Evolutionary conservation across 2,888 invertebrate genomes (phyloP).

Genomic region (Folsomia candida): DNA sequence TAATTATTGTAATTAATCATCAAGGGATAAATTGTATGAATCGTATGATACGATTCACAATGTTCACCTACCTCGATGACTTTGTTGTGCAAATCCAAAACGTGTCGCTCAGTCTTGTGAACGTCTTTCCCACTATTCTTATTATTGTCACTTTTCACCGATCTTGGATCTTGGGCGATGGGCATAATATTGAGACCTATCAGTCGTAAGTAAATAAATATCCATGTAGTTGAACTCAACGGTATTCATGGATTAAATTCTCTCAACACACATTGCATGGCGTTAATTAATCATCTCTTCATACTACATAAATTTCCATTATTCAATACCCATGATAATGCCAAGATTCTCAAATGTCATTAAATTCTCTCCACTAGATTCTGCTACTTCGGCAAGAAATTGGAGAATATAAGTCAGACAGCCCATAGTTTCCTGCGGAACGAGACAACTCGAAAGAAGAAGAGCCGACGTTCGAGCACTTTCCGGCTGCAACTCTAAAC

Average conservation of each 20-base stretch:
- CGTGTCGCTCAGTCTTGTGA: slow-evolving; percentile 58
- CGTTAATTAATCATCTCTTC: no score
- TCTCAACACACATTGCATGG: no score
- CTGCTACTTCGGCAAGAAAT: slow-evolving; percentile 69
- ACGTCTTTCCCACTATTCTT: slow-evolving; percentile 51
- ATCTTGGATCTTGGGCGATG: slow-evolving; percentile 57
- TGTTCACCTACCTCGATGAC: slow-evolving; percentile 67
- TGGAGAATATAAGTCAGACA: slow-evolving; percentile 72
- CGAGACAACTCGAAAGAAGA: slow-evolving; percentile 65
- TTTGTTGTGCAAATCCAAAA: slow-evolving; percentile 68
- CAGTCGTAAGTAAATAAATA: no score
- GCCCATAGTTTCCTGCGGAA: slow-evolving; percentile 74
- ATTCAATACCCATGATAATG: slow-evolving; percentile 77
- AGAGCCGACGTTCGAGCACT: slow-evolving; percentile 62
- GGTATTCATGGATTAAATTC: no score
- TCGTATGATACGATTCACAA: neutral
- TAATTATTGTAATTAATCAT: neutral
- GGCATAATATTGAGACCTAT: slow-evolving; percentile 87
- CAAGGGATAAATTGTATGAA: neutral
- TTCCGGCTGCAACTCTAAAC: slow-evolving; percentile 57
- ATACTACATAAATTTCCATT: no score
- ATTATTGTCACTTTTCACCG: neutral
- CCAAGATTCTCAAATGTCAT: slow-evolving; percentile 83
- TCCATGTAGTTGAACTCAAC: no score
- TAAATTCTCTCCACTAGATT: slow-evolving; percentile 69